phyloP scores from a whole-genome alignment of 2,888 invertebrate species.

The Drosophila percnosoma region DNA sequence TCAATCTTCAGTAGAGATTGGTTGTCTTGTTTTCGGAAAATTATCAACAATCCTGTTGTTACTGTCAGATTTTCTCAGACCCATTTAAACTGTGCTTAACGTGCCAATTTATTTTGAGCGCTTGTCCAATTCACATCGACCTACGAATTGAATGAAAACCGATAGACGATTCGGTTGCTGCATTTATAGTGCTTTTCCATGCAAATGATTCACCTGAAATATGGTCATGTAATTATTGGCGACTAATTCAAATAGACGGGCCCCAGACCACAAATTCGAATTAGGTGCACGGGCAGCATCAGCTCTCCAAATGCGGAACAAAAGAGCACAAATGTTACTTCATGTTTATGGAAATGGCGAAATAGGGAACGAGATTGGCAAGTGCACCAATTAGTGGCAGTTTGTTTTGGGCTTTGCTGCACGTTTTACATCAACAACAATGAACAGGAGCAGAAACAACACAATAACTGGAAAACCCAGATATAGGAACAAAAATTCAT shows the following conservation, averaged over 20 bases:
- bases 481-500: background rate
- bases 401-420: background rate
- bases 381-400: slow-evolving; percentile 13
- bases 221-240: slow-evolving; percentile 52
- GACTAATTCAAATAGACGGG: slow-evolving; percentile 45
- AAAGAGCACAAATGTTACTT: slow-evolving; percentile 35
- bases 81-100: background rate
- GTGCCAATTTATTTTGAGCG: background rate
- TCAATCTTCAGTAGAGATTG: background rate
- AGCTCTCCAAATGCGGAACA: slow-evolving; percentile 22
- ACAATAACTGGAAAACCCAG: background rate
- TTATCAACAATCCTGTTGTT: background rate
- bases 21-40: background rate
- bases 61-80: background rate
- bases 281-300: slow-evolving; percentile 16
- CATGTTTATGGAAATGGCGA: slow-evolving; percentile 41
- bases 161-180: slow-evolving; percentile 21
- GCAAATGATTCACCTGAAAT: slow-evolving; percentile 27
- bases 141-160: background rate
- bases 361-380: slow-evolving; percentile 10
- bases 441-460: background rate
- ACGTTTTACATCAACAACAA: background rate
- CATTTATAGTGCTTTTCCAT: slow-evolving; percentile 29
- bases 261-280: slow-evolving; percentile 52
- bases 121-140: background rate